Evolutionary conservation across 2,113 vertebrate genomes (phyloP).

Genomic region (Trematocara macrostoma): DNA sequence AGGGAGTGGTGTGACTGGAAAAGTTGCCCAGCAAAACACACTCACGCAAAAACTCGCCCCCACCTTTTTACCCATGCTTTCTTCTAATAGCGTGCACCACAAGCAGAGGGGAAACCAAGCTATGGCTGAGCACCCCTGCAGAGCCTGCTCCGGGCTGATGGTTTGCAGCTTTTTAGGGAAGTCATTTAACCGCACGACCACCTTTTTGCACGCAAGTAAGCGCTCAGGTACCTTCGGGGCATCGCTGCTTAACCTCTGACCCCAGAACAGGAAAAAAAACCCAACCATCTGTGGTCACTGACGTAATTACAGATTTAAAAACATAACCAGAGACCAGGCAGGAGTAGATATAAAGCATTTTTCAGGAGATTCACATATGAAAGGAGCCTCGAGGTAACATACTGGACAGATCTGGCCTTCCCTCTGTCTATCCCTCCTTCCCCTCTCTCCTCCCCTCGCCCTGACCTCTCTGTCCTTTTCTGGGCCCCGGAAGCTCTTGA

Average conservation of each 20-base stretch:
- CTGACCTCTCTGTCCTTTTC: slow-evolving; percentile 63
- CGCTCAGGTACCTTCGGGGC: background rate
- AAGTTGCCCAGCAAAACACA: slow-evolving; percentile 35
- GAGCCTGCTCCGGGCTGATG: background rate
- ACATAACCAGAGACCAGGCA: slow-evolving; percentile 2
- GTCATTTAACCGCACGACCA: background rate
- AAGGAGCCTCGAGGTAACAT: slow-evolving; percentile 32
- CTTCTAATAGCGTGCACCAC: slow-evolving; percentile 20
- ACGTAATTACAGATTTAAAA: slow-evolving; percentile 23
- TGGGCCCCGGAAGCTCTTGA: slow-evolving; percentile 65
- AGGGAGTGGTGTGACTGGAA: slow-evolving; percentile 60
- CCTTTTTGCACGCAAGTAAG: background rate
- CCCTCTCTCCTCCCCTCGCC: slow-evolving; percentile 14
- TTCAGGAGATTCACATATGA: background rate
- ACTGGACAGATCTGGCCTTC: slow-evolving; percentile 20
- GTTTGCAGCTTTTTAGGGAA: slow-evolving; percentile 19
- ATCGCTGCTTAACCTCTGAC: slow-evolving; percentile 35
- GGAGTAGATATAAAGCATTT: background rate
- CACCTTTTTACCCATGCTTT: background rate
- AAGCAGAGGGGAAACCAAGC: slow-evolving; percentile 7
- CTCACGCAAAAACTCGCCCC: slow-evolving; percentile 7
- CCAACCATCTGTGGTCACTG: slow-evolving; percentile 9
- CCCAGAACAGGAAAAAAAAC: background rate
- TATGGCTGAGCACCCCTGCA: slow-evolving; percentile 25
- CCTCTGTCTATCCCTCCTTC: background rate